Evolutionary conservation across 92 coral and sea anemone species (phyloP).

Genomic region (Phenganax stokvisi): DNA sequence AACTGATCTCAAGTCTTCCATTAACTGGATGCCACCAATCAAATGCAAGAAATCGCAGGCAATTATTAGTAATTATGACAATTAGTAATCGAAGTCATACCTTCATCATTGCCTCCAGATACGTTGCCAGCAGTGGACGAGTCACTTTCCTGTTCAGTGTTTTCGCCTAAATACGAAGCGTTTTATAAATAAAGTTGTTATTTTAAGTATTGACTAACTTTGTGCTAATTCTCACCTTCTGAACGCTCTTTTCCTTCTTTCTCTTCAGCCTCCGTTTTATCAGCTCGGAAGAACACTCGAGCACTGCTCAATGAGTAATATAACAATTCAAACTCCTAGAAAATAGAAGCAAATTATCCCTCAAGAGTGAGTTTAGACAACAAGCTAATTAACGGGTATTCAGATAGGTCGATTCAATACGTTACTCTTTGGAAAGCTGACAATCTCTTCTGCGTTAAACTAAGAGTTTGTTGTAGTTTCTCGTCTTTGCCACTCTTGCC

Average conservation of each 20-base stretch:
- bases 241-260: conserved; percentile 59
- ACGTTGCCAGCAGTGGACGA: not conserved
- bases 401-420: not conserved
- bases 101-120: not conserved
- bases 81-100: not conserved
- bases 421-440: conserved; percentile 71
- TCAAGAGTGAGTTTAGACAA: not conserved
- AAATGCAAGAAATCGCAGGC: not conserved
- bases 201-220: not conserved
- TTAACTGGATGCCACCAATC: not conserved
- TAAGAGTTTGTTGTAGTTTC: conserved; percentile 93
- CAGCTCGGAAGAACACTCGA: conserved; percentile 94
- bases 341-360: not conserved
- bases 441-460: conserved; percentile 77
- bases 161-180: conserved; percentile 11
- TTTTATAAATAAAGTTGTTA: not conserved
- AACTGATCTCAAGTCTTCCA: not conserved
- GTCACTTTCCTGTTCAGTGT: conserved; percentile 10
- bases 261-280: conserved; percentile 96
- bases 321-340: conserved; percentile 83
- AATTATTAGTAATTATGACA: not conserved
- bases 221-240: conserved; percentile 31
- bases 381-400: not conserved
- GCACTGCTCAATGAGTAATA: conserved; percentile 97
- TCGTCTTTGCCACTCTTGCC: conserved; percentile 75